These are phyloP conservation scores for Pammene fasciana DNA, from an alignment of 2,888 invertebrate genomes.

Conservation along the genomic window DNA sequence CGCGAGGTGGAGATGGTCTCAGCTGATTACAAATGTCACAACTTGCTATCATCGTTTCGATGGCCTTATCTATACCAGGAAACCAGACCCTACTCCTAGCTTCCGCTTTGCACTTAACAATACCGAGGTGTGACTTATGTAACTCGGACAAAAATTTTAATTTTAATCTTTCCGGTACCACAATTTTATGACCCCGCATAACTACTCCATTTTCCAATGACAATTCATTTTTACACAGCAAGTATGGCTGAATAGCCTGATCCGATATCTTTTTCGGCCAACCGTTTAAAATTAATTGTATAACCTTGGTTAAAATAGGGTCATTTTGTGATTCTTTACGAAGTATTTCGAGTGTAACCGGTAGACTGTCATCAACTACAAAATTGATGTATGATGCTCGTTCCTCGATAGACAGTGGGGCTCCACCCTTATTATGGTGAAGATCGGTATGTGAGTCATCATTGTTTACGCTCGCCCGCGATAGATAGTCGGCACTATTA, in stretches of 20 bases:
- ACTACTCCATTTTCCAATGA: not conserved
- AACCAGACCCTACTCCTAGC: slow-evolving; percentile 36
- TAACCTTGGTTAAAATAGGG: too few species aligned
- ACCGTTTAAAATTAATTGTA: too few species aligned
- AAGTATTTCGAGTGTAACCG: not conserved
- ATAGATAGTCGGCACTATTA: not conserved
- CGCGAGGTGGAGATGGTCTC: slow-evolving; percentile 43
- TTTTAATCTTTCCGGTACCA: not conserved
- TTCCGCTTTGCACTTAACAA: slow-evolving; percentile 37
- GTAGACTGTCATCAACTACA: not conserved
- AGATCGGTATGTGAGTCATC: not conserved
- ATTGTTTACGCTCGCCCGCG: slow-evolving; percentile 8
- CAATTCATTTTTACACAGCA: slow-evolving; percentile 1
- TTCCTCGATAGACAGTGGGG: slow-evolving; percentile 1
- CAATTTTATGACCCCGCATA: not conserved
- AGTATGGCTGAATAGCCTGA: not conserved
- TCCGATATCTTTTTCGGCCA: not conserved
- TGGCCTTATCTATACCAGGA: too few species aligned
- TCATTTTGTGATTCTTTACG: not conserved
- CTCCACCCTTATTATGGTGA: not conserved
- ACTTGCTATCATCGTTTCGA: slow-evolving; percentile 18
- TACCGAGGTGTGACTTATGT: slow-evolving; percentile 3
- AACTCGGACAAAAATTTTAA: not conserved
- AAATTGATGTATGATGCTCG: not conserved
- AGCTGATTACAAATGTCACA: slow-evolving; percentile 41